These are phyloP conservation scores for Cuniculus paca DNA, from an alignment of 2,797 vertebrate genomes.

Conservation along the genomic window DNA sequence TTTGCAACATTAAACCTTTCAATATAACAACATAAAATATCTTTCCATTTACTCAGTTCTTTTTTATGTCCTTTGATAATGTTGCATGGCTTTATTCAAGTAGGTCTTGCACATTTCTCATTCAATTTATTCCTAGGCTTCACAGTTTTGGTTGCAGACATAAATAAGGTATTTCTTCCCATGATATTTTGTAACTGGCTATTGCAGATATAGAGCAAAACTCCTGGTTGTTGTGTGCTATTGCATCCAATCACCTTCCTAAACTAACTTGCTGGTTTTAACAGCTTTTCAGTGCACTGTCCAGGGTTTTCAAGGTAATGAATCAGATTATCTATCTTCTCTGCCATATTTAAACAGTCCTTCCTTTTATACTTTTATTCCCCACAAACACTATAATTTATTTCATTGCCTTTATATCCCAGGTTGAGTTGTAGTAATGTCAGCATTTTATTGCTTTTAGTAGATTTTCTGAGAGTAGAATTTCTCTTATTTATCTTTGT, in stretches of 20 bases:
- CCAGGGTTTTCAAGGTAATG: conserved; percentile 38
- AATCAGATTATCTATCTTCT: conserved; percentile 34
- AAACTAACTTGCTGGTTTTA: conserved; percentile 41
- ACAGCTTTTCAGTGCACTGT: conserved; percentile 16
- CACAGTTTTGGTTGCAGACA: conserved; percentile 59
- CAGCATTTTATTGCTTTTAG: conserved; percentile 66
- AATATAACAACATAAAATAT: not conserved
- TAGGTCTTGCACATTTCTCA: conserved; percentile 31
- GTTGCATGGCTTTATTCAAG: conserved; percentile 58
- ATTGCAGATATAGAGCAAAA: not conserved
- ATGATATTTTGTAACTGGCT: conserved; percentile 63
- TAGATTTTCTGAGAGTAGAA: conserved; percentile 64
- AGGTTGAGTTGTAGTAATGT: conserved; percentile 55
- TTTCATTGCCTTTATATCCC: conserved; percentile 67
- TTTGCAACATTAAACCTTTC: conserved; percentile 43
- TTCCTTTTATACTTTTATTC: conserved; percentile 35
- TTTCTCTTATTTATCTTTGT: conserved; percentile 69
- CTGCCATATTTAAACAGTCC: conserved; percentile 14
- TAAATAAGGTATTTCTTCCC: conserved; percentile 44
- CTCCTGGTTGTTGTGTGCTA: not conserved
- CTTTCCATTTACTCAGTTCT: conserved; percentile 41
- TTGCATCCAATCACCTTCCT: conserved; percentile 20
- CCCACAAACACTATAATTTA: conserved; percentile 51
- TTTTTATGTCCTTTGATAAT: conserved; percentile 56
- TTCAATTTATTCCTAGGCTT: conserved; percentile 48